Base-by-base conservation (phyloP, 2,888 invertebrate genomes). In the Lepidocyrtinus sp. region DNA sequence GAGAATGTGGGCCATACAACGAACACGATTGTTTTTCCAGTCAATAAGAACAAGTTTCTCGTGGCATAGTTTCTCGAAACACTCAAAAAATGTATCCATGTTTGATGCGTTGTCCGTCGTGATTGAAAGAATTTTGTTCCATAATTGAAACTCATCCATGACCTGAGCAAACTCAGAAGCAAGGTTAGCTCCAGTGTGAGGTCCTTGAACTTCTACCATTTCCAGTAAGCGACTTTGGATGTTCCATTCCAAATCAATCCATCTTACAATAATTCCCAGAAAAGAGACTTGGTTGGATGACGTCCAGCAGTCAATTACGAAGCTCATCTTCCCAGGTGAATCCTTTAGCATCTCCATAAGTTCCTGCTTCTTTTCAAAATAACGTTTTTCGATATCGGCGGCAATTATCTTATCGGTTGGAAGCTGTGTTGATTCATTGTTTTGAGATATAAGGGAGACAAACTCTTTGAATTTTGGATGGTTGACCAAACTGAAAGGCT, bases 81-180 rank as follows among this genome's bases (percentile, higher is more conserved):
- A n/a, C 0, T 0, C 12, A 15, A 72, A 73, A 22, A 78, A 25
- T 2, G 78, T 68, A n/a, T 67, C 27, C 63, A 68, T 78, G 17
- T 78, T 78, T 21, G 12, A 7, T n/a, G 72, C 73, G 63, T 72
- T 73, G n/a, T 73, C 78, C 1, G 63, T 68, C 0, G 78, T 73
- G 0, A 78, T 19, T 12, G 59, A 2, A 1, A 67, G 21, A 2
- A 55, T 17, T 46, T 75, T 75, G 0, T 61, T 24, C 75, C 68
- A 61, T 15, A 75, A n/a, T 1, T 62, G 17, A 24, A 46, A 75
- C 1, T 62, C 19, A 5, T 15, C 5, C 0, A 75, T 15, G 0
- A 36, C 22, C 1, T 15, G 1, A 2, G 2, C 21, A n/a, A 75
- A 62, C 5, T 24, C 9, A 0, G 0, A 2, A 2, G 59, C 55